These are phyloP conservation scores for Dendrocincla tyrannina DNA, from an alignment of 2,797 vertebrate species.

Conservation along the genomic window DNA sequence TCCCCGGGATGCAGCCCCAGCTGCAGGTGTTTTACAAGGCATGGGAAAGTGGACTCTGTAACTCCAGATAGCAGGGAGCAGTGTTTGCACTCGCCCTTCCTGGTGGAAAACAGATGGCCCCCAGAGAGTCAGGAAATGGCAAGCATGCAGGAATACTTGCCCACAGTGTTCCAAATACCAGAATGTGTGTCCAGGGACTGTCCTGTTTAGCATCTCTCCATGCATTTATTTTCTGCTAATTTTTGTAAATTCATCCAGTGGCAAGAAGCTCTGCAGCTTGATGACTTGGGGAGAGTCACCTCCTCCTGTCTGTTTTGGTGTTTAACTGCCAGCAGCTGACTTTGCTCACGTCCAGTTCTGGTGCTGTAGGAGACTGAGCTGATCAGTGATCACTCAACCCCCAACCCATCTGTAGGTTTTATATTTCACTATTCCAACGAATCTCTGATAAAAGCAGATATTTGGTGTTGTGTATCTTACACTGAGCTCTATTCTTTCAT, in stretches of 20 bases:
- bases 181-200: fast-evolving
- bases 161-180: not conserved
- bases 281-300: fast-evolving
- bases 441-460: not conserved
- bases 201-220: not conserved
- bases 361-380: not conserved
- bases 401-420: not conserved
- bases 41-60: not conserved
- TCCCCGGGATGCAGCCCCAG: not conserved
- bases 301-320: not conserved
- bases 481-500: not conserved
- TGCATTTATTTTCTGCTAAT: not conserved
- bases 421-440: not conserved
- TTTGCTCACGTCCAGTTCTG: not conserved
- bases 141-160: not conserved
- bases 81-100: not conserved
- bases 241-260: not conserved
- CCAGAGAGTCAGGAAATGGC: not conserved
- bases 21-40: not conserved
- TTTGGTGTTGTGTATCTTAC: not conserved
- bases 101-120: not conserved
- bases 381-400: not conserved
- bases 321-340: not conserved
- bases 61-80: not conserved
- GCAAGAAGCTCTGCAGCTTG: not conserved